A percentile compares a stretch with the other conserved stretches of the same genome.
Conservation (phyloP, 2,888 invertebrate species). For the Neoitamus cyanurus region DNA sequence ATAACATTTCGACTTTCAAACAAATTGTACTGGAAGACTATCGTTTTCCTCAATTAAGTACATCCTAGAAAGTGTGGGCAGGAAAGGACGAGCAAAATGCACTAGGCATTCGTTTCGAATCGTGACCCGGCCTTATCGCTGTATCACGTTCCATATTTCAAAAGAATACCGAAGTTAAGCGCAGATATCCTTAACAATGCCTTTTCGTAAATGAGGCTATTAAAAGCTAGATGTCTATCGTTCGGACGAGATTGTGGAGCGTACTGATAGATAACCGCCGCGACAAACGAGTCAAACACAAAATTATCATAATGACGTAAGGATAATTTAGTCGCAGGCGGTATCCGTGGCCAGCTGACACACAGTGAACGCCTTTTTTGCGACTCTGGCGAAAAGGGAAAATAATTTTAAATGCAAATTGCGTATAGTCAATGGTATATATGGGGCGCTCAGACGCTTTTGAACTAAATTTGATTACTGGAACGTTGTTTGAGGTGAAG, state of each 20-base stretch:
- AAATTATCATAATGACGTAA: not conserved
- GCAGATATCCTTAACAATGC: not conserved
- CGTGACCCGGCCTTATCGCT: not conserved
- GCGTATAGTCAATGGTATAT: not conserved
- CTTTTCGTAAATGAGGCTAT: not conserved
- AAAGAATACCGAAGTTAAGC: not conserved
- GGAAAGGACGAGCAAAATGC: not conserved
- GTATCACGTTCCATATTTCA: not conserved
- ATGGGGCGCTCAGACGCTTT: not conserved
- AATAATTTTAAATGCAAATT: conserved; percentile 1
- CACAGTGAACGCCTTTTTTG: not conserved
- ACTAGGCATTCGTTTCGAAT: not conserved
- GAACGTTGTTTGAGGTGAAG: not conserved
- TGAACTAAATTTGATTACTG: not conserved
- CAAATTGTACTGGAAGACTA: no score
- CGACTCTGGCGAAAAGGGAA: not conserved
- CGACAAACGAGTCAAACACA: not conserved
- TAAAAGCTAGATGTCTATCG: not conserved
- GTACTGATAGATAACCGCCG: not conserved
- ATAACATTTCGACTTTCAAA: no score
- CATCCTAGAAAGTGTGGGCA: no score
- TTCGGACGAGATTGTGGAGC: not conserved
- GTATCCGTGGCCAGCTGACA: not conserved
- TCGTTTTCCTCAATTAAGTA: no score
- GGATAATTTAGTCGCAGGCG: not conserved